Evolutionary conservation across 1,140 invertebrate species (phyloP).

Genomic region (Tetranychus cinnabarinus): DNA sequence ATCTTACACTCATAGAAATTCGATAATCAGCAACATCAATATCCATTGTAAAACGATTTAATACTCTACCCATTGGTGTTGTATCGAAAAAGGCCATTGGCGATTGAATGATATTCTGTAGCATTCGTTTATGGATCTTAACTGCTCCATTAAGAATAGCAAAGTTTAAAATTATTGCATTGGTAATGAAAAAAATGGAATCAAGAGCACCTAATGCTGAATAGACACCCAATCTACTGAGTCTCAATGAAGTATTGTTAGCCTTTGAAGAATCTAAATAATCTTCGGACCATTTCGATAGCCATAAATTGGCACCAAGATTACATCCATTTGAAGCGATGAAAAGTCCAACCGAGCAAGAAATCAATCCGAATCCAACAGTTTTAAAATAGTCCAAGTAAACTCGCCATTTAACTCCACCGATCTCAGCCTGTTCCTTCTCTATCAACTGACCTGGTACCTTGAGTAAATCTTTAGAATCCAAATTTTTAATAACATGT

Average conservation of each 20-base stretch:
- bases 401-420: constrained; percentile 7
- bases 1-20: constrained; percentile 27
- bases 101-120: constrained; percentile 33
- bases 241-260: constrained; percentile 29
- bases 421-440: constrained; percentile 2
- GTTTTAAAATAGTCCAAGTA: constrained; percentile 3
- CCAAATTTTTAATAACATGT: too few relatives aligned
- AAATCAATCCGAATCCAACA: background rate
- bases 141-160: constrained; percentile 3
- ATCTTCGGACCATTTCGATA: constrained; percentile 22
- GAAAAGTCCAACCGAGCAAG: constrained; percentile 8
- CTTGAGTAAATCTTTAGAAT: too few relatives aligned
- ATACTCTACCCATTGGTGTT: constrained; percentile 39
- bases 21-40: constrained; percentile 25
- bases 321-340: constrained; percentile 14
- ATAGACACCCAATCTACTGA: constrained; percentile 67
- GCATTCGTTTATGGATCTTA: constrained; percentile 19
- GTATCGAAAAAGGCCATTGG: constrained; percentile 39
- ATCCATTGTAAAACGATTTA: constrained; percentile 36
- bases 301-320: constrained; percentile 19
- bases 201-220: constrained; percentile 60
- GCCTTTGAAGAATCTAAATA: constrained; percentile 7
- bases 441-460: constrained; percentile 28
- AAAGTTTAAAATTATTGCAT: constrained; percentile 1
- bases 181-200: constrained; percentile 15